phyloP scores from a whole-genome alignment of 2,888 invertebrate genomes.

The Plebejus argus region DNA sequence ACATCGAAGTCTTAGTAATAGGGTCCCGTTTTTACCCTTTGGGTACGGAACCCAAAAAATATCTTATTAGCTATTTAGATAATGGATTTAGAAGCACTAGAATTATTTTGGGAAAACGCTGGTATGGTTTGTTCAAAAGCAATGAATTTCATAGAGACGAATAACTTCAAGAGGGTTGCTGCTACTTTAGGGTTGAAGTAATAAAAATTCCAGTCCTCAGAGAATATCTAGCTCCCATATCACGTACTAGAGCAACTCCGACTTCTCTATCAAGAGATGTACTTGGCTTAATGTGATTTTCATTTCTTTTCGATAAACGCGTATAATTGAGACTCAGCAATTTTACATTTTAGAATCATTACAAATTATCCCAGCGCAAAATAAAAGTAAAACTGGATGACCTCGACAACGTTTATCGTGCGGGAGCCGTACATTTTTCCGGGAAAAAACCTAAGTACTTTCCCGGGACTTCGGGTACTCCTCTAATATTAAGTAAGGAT shows the following conservation, averaged over 20 bases:
- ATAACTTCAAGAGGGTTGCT: neutral
- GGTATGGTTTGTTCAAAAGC: neutral
- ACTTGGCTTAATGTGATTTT: neutral
- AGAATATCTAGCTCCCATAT: slow-evolving; percentile 1
- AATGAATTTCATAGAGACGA: neutral
- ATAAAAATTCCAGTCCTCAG: neutral
- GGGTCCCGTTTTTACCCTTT: too few relatives aligned
- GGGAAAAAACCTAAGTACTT: too few relatives aligned
- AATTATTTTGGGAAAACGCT: neutral
- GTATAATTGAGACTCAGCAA: neutral
- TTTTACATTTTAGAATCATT: too few relatives aligned
- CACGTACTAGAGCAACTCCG: neutral
- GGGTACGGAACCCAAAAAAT: too few relatives aligned
- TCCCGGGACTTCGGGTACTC: too few relatives aligned
- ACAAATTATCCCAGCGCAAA: neutral
- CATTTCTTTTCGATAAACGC: neutral
- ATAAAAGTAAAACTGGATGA: neutral
- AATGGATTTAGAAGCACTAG: too few relatives aligned
- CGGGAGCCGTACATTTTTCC: too few relatives aligned
- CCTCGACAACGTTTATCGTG: too few relatives aligned
- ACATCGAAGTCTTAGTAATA: too few relatives aligned
- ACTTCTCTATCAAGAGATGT: neutral
- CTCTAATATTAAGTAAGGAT: too few relatives aligned
- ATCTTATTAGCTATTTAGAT: too few relatives aligned
- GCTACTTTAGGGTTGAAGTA: neutral